Evolutionary conservation across 2,888 invertebrate genomes (phyloP).

Genomic region (Drosophila subsilvestris): DNA sequence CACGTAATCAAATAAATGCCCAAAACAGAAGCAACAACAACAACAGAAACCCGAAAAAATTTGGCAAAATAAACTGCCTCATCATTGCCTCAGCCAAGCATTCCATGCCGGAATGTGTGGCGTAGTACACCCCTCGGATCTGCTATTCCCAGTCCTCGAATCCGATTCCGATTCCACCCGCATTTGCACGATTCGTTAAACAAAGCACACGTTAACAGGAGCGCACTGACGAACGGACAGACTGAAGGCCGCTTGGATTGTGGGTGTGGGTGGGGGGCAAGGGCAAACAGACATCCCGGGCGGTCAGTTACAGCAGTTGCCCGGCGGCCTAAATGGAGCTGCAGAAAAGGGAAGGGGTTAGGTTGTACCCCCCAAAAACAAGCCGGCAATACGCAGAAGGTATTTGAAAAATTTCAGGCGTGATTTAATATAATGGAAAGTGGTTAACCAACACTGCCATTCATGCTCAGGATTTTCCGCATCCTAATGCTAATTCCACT

Average conservation of each 20-base stretch:
- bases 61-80: constrained; percentile 68
- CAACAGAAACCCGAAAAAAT: constrained; percentile 39
- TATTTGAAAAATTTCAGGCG: background rate
- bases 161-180: constrained; percentile 74
- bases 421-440: background rate
- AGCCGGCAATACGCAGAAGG: constrained; percentile 17
- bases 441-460: background rate
- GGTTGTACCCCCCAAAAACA: constrained; percentile 12
- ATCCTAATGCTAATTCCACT: background rate
- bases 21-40: constrained; percentile 11
- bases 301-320: constrained; percentile 62
- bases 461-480: background rate
- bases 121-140: background rate
- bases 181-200: constrained; percentile 85
- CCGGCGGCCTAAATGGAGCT: constrained; percentile 45
- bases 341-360: background rate
- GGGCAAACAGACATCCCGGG: constrained; percentile 24
- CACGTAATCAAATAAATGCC: constrained; percentile 73
- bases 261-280: constrained; percentile 11
- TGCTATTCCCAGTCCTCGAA: constrained; percentile 16
- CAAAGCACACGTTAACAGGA: constrained; percentile 83
- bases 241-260: constrained; percentile 15
- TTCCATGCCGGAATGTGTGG: background rate
- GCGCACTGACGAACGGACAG: background rate
- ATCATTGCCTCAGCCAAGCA: constrained; percentile 18